Conservation (phyloP, 2,113 vertebrate genomes). For the Sorex araneus region DNA sequence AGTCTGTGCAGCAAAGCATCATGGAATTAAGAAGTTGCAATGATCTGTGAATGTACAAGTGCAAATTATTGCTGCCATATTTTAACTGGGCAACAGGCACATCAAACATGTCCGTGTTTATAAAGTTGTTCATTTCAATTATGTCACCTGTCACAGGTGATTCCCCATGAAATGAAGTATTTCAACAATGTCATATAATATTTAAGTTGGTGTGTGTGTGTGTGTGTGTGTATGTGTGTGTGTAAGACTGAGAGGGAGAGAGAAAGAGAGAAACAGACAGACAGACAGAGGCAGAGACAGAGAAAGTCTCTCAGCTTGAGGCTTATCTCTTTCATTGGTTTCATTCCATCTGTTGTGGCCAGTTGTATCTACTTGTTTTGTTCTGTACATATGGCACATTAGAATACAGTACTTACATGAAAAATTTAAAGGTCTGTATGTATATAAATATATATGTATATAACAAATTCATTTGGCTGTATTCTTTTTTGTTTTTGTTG, state of each 20-base stretch:
- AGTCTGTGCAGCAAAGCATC: not conserved
- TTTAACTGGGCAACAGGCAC: conserved; percentile 27
- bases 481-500: not conserved
- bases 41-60: not conserved
- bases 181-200: not conserved
- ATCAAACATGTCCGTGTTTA: conserved; percentile 46
- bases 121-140: conserved; percentile 39
- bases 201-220: not conserved
- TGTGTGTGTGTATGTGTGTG: not conserved
- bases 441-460: not conserved
- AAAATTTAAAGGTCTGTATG: not conserved
- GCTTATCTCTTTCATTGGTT: conserved; percentile 11
- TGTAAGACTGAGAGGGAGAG: too few relatives aligned
- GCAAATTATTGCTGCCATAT: not conserved
- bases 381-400: conserved; percentile 22
- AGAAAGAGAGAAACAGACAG: too few relatives aligned
- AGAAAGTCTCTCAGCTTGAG: not conserved
- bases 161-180: not conserved
- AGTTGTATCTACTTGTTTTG: conserved; percentile 21
- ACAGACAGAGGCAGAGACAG: too few relatives aligned
- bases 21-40: not conserved
- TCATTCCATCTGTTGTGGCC: not conserved
- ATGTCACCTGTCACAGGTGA: not conserved
- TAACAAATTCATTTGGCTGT: not conserved
- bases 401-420: conserved; percentile 26